A percentile compares a stretch with the other conserved stretches of the same genome.
phyloP scores from a whole-genome alignment of 2,113 vertebrate genomes.

The Spilogale gracilis region DNA sequence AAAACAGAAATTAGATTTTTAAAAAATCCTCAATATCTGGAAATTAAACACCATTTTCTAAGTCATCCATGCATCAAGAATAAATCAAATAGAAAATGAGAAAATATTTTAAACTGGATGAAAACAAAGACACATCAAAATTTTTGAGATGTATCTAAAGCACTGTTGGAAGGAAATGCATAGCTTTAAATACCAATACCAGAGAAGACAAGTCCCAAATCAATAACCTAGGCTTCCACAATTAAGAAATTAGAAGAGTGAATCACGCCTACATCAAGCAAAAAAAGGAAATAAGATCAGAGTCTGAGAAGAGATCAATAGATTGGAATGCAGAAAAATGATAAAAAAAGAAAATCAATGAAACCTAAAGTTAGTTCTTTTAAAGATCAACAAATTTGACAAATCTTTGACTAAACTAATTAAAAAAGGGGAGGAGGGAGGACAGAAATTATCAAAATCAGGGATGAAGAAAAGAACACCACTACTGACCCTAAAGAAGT shows the following conservation, averaged over 20 bases:
- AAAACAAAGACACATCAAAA: conserved; percentile 10
- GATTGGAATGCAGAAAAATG: not conserved
- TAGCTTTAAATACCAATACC: not conserved
- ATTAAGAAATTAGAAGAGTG: conserved; percentile 10
- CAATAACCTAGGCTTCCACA: conserved; percentile 21
- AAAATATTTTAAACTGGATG: conserved; percentile 11
- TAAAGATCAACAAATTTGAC: conserved; percentile 14
- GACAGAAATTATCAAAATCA: not conserved
- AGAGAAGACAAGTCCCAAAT: not conserved
- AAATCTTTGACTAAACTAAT: not conserved
- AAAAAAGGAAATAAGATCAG: conserved; percentile 8
- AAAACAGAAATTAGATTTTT: not conserved
- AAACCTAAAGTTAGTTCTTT: conserved; percentile 27
- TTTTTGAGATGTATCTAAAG: not conserved
- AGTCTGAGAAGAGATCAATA: not conserved
- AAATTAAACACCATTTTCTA: not conserved
- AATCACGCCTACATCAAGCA: not conserved
- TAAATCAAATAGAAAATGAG: conserved; percentile 17
- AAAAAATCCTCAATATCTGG: not conserved
- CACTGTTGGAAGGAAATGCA: not conserved
- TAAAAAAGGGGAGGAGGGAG: too few species aligned
- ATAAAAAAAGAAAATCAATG: not conserved
- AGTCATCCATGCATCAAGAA: not conserved
- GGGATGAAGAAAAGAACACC: not conserved
- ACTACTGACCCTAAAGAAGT: not conserved